Evolutionary conservation across 2,888 invertebrate genomes (phyloP).

Genomic region (Andrena chrysosceles): DNA sequence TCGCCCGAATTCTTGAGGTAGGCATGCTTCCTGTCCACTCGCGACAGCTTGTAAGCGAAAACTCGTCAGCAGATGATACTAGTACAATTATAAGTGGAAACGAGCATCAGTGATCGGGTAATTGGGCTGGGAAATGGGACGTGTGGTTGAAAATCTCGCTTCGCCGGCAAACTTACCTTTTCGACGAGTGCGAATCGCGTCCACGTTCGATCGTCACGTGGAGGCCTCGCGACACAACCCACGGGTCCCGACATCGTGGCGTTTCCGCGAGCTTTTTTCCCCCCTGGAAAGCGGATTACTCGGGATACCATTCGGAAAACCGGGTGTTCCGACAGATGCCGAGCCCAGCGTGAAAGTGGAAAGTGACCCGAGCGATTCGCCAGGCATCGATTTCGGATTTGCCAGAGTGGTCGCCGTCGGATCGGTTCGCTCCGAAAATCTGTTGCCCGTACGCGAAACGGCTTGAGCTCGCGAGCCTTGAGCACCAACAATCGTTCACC

Average conservation of each 20-base stretch:
- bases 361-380: slow-evolving; percentile 49
- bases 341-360: slow-evolving; percentile 45
- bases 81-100: background rate
- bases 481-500: too few species aligned
- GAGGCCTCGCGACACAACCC: background rate
- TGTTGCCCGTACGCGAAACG: background rate
- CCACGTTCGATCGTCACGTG: slow-evolving; percentile 35
- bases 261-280: slow-evolving; percentile 24
- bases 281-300: slow-evolving; percentile 62
- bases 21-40: slow-evolving; percentile 17
- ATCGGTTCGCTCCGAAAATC: slow-evolving; percentile 25
- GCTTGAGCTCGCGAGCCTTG: too few species aligned
- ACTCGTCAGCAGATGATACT: background rate
- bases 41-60: background rate
- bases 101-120: slow-evolving; percentile 4
- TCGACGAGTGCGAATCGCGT: slow-evolving; percentile 33
- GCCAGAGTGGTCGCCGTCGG: slow-evolving; percentile 22
- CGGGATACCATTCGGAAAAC: slow-evolving; percentile 49
- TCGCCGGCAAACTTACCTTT: slow-evolving; percentile 4
- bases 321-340: slow-evolving; percentile 44
- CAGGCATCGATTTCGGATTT: slow-evolving; percentile 56
- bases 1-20: slow-evolving; percentile 81
- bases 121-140: slow-evolving; percentile 24
- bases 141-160: slow-evolving; percentile 19
- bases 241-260: background rate